Evolutionary conservation across 2,113 vertebrate genomes (phyloP).

Genomic region (Zingel zingel): DNA sequence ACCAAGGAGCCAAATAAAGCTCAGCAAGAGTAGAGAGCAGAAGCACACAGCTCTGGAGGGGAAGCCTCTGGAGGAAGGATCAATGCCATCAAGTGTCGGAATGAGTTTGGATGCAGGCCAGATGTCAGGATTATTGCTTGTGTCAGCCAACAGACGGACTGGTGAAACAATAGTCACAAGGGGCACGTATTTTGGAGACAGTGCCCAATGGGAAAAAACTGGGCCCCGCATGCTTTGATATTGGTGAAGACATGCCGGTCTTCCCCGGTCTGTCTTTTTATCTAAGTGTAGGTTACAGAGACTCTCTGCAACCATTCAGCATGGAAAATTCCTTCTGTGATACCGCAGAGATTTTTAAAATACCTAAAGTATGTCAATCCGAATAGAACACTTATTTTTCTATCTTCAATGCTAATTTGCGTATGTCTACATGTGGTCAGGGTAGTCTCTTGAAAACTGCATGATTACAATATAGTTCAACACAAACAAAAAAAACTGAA

Average conservation of each 20-base stretch:
- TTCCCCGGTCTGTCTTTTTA: slow-evolving; percentile 47
- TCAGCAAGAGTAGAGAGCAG: slow-evolving; percentile 45
- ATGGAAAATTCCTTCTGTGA: slow-evolving; percentile 21
- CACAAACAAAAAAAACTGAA: background rate
- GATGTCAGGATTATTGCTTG: slow-evolving; percentile 79
- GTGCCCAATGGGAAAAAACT: slow-evolving; percentile 70
- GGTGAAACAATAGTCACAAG: slow-evolving; percentile 76
- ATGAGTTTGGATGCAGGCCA: slow-evolving; percentile 80
- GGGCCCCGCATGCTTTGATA: slow-evolving; percentile 51
- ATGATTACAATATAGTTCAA: background rate
- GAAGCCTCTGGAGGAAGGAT: slow-evolving; percentile 78
- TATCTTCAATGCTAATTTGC: background rate
- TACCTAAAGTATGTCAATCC: background rate
- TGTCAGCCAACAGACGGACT: slow-evolving; percentile 82
- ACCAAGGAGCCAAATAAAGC: slow-evolving; percentile 56
- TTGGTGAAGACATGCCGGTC: slow-evolving; percentile 38
- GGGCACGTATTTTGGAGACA: slow-evolving; percentile 69
- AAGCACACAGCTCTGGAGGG: slow-evolving; percentile 63
- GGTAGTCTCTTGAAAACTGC: background rate
- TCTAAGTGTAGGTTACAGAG: slow-evolving; percentile 4
- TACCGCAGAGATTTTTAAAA: background rate
- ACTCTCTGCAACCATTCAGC: background rate
- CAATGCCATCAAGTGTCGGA: slow-evolving; percentile 80
- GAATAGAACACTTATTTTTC: background rate
- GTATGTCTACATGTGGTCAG: background rate